Base-by-base conservation (phyloP, 2,113 vertebrate genomes). In the Columba livia region DNA sequence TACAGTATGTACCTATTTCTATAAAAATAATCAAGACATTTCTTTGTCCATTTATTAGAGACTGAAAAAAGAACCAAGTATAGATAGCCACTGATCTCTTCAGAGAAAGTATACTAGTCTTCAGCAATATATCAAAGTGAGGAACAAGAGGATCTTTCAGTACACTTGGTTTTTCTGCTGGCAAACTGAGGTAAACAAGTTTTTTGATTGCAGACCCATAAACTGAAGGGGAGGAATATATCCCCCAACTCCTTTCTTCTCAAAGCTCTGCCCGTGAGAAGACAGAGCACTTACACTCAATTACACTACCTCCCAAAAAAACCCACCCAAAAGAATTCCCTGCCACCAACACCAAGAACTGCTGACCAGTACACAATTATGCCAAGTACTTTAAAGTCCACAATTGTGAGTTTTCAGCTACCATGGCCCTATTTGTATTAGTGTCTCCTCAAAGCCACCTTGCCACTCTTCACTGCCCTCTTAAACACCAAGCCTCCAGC, bases 1-100 rank as follows among this genome's bases (percentile, higher is more conserved):
- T 90, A 80, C 32, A 93, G 67, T 90, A 90, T 51, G 51, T 40
- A 86, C 15, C 67, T 86, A 80, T 88, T 95, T 67, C 71, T 92
- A 57, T 60, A 83, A 80, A 95, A 92, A 74, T 47, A 89, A 89
- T 62, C 16, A 71, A 90, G 85, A 36, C 58, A 44, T 74, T 80
- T 73, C 79, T 91, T 83, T 53, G n/a, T n/a, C 85, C 58, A 86
- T 80, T 93, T 88, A 88, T 78, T 86, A 80, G 34, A 78, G 56
- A 53, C 32, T 75, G 29, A 88, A 77, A 90, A 81, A 90, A 81
- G 29, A 70, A 65, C 18, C 51, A 85, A 82, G 62, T n/a, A 83
- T 7, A 73, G 12, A 84, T 38, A 89, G 34, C 28, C 6, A 2
- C 47, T 80, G 71, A 60, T 80, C 34, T 90, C 19, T 65, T 83